Evolutionary conservation across 2,797 vertebrate genomes (phyloP).

Genomic region (Sebastes cheni): DNA sequence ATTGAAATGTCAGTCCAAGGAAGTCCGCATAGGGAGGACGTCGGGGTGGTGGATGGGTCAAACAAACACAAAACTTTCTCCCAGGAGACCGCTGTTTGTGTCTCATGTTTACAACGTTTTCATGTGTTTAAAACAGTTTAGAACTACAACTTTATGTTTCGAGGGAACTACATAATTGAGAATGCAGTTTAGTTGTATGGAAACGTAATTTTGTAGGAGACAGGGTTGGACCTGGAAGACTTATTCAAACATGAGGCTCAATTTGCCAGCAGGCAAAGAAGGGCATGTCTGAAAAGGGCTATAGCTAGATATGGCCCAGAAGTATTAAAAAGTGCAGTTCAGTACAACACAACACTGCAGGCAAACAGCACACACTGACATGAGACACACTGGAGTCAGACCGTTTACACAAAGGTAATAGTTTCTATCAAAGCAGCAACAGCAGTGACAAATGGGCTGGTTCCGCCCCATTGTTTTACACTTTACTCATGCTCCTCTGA

Average conservation of each 20-base stretch:
- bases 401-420: conserved; percentile 44
- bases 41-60: too few species aligned
- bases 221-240: neutral
- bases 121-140: fast-evolving
- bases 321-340: neutral
- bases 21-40: too few species aligned
- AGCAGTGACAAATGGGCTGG: conserved; percentile 61
- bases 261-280: neutral
- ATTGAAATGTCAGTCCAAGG: too few species aligned
- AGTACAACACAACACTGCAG: neutral
- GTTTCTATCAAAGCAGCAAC: conserved; percentile 44
- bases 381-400: neutral
- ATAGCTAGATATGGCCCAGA: neutral
- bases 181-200: too few species aligned
- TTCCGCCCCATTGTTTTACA: conserved; percentile 69
- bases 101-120: too few species aligned
- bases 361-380: neutral
- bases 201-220: too few species aligned
- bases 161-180: too few species aligned
- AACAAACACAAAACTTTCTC: too few species aligned
- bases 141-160: too few species aligned
- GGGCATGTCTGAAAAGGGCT: neutral
- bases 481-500: conserved; percentile 40
- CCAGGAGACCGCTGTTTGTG: too few species aligned
- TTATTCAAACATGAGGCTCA: neutral